Evolutionary conservation across 2,113 vertebrate species (phyloP).

Genomic region (Oxyruncus cristatus): DNA sequence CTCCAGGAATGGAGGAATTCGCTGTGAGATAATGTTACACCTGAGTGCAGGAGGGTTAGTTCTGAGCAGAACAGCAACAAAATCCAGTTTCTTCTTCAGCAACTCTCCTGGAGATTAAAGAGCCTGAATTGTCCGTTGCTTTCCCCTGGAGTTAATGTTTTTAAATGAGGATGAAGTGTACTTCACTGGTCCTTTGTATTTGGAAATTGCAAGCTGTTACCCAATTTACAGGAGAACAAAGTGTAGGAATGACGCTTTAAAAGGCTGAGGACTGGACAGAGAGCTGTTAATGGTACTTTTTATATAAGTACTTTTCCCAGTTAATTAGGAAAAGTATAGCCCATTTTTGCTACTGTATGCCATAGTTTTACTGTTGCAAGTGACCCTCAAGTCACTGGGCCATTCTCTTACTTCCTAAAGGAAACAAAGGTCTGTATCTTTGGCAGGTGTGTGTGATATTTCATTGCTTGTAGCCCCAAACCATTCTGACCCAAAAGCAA

Average conservation of each 20-base stretch:
- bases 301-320: not conserved
- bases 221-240: not conserved
- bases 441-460: not conserved
- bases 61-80: not conserved
- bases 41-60: not conserved
- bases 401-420: not conserved
- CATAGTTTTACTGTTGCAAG: not conserved
- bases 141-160: not conserved
- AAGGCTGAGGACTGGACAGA: not conserved
- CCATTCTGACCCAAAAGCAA: not conserved
- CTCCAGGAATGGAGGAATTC: not conserved
- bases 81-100: not conserved
- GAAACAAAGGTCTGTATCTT: not conserved
- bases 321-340: not conserved
- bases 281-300: not conserved
- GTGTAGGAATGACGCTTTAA: not conserved
- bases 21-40: not conserved
- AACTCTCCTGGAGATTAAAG: not conserved
- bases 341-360: not conserved
- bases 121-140: not conserved
- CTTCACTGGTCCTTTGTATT: not conserved
- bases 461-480: not conserved
- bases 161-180: not conserved
- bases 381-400: not conserved
- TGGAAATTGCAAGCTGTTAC: not conserved